Conservation (phyloP, 2,888 invertebrate genomes). For the Hoplodrina ambigua region DNA sequence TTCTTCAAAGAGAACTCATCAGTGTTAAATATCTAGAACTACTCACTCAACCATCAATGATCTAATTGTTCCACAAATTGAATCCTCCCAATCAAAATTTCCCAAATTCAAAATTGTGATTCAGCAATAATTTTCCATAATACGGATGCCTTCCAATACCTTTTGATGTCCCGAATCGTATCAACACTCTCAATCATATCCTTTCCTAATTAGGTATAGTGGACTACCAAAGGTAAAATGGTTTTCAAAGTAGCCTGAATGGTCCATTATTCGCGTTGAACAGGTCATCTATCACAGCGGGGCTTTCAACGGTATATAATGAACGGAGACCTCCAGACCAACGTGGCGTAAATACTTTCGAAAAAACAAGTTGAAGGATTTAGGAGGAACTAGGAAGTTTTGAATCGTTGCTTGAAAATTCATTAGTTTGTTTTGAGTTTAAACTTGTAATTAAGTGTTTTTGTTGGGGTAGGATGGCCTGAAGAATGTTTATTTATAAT, state of each 20-base stretch:
- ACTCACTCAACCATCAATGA: conserved; percentile 1
- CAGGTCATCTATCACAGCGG: conserved; percentile 81
- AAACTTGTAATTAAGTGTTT: conserved; percentile 14
- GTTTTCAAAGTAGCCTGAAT: conserved; percentile 73
- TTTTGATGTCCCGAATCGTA: conserved; percentile 41
- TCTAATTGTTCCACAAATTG: conserved; percentile 11
- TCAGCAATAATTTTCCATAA: conserved; percentile 21
- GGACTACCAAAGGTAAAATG: conserved; percentile 63
- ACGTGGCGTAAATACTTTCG: conserved; percentile 57
- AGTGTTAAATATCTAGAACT: background rate
- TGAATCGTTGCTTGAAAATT: conserved; percentile 37
- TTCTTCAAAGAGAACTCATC: conserved; percentile 1
- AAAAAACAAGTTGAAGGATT: conserved; percentile 49
- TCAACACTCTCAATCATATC: conserved; percentile 53
- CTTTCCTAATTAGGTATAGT: conserved; percentile 62
- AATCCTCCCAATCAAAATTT: conserved; percentile 23
- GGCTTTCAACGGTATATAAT: conserved; percentile 80
- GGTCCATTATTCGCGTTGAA: conserved; percentile 83
- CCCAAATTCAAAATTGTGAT: conserved; percentile 18
- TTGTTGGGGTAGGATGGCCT: background rate
- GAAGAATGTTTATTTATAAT: too few species aligned
- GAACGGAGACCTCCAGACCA: conserved; percentile 70
- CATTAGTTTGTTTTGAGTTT: conserved; percentile 28
- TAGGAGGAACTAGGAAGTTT: conserved; percentile 16
- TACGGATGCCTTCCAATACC: conserved; percentile 10